Evolutionary conservation across 1,140 invertebrate genomes (phyloP), one percentile per base, ranked within the genome.

Genomic region (Halyomorpha halys): DNA sequence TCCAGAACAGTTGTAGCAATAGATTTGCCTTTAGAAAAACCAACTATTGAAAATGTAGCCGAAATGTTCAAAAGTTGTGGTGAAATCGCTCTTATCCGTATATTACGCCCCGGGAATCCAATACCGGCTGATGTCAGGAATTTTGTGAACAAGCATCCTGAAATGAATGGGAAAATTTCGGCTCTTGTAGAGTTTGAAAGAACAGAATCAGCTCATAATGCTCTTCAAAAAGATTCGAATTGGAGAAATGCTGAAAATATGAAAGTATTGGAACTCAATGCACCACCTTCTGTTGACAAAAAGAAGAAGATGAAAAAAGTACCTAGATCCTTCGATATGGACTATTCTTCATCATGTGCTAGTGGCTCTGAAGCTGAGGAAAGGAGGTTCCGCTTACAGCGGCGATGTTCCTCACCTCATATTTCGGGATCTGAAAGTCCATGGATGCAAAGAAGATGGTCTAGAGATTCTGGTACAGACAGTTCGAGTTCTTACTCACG

Each of bases 1-100:
- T 94, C 91, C 0, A 82, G 92, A 69, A 94, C 91, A 0, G 85
- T 95, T 16, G 84, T 95, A n/a, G 91, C 87, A 3, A 85, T 91
- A 3, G 83, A 86, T 71, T 80, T 95, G 71, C 90, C 91, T 0
- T 78, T 90, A 18, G 88, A 93, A 45, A 87, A 85, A 68, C 82
- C 91, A 0, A 84, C 86, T 8, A 89, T 94, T 13, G 91, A 94
- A 75, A 86, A 84, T 69, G 87, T 95, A 1, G 91, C 90, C 4
- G 87, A 93, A 74, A 73, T 95, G 56, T 95, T 94, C 75, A 84
- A 86, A 5, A 80, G 81, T 53, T 94, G 88, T 72, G 91, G 92
- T 4, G 90, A 94, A 72, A 92, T 94, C 51, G 87, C 89, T 4
- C 75, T 94, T 6, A 87, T 94, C 53, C 79, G 91, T 54, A 86